phyloP scores from a whole-genome alignment of 2,888 invertebrate genomes.

The Cacoxenus indagator region DNA sequence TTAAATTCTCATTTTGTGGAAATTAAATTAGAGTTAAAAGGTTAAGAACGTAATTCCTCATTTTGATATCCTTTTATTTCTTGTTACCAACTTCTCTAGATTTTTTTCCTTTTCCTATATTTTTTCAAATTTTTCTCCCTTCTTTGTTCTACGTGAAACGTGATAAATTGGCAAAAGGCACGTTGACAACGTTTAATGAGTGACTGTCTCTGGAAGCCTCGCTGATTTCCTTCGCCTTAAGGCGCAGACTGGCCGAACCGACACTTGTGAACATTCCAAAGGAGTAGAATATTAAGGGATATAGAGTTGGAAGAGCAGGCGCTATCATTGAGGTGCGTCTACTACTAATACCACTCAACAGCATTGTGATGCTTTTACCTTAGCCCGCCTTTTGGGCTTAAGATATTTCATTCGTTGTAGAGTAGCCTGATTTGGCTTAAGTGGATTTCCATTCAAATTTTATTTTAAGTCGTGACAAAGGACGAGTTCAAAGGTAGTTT shows the following conservation, averaged over 20 bases:
- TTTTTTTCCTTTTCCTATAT: constrained; percentile 31
- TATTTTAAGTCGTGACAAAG: too few relatives aligned
- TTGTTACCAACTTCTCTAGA: constrained; percentile 38
- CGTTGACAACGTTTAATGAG: constrained; percentile 16
- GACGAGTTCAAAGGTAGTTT: too few relatives aligned
- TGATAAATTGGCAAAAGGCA: constrained; percentile 10
- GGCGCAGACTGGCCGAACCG: background rate
- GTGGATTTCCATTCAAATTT: background rate
- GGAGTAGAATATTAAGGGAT: too few relatives aligned
- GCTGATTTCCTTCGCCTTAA: background rate
- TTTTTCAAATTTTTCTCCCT: constrained; percentile 30
- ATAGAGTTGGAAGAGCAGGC: too few relatives aligned
- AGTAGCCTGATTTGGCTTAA: background rate
- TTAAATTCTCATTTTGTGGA: constrained; percentile 49
- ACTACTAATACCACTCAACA: constrained; percentile 27
- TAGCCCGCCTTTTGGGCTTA: constrained; percentile 9
- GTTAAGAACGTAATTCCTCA: constrained; percentile 35
- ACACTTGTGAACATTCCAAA: background rate
- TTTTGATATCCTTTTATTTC: constrained; percentile 35
- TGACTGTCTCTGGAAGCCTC: background rate
- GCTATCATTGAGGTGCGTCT: background rate
- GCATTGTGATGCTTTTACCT: constrained; percentile 29
- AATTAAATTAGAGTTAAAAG: constrained; percentile 36
- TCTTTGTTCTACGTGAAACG: constrained; percentile 1
- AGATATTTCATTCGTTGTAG: constrained; percentile 4